Evolutionary conservation across 1,140 invertebrate species (phyloP).

Genomic region (Nasonia vitripennis): DNA sequence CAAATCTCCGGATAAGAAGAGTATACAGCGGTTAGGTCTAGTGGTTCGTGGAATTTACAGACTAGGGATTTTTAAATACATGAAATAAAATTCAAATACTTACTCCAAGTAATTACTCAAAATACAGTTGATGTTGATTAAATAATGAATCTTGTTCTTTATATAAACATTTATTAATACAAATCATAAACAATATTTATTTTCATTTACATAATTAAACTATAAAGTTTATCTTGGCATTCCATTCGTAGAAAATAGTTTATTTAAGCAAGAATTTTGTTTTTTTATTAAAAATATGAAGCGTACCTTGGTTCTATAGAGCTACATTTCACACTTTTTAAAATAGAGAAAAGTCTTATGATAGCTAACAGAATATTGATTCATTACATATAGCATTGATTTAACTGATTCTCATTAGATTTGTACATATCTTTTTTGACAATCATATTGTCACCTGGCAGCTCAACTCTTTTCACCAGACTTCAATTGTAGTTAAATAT

Average conservation of each 20-base stretch:
- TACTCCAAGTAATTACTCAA: neutral
- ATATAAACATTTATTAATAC: neutral
- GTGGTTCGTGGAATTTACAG: neutral
- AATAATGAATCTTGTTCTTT: neutral
- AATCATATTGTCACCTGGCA: neutral
- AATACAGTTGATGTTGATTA: too few species aligned
- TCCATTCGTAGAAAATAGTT: too few species aligned
- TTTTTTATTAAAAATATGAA: neutral
- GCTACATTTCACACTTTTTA: neutral
- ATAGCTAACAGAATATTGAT: neutral
- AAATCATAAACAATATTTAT: neutral
- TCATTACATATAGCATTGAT: neutral
- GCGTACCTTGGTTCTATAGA: neutral
- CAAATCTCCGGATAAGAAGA: too few species aligned
- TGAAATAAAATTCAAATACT: neutral
- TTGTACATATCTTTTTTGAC: conserved; percentile 16
- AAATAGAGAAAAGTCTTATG: neutral
- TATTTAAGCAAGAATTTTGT: neutral
- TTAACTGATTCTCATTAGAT: neutral
- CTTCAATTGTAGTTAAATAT: conserved; percentile 20
- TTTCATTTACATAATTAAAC: too few species aligned
- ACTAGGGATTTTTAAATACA: too few species aligned
- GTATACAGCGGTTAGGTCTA: too few species aligned
- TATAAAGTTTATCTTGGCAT: too few species aligned
- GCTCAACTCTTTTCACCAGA: neutral